phyloP scores from a whole-genome alignment of 2,113 vertebrate genomes.

The Dasyurus viverrinus region DNA sequence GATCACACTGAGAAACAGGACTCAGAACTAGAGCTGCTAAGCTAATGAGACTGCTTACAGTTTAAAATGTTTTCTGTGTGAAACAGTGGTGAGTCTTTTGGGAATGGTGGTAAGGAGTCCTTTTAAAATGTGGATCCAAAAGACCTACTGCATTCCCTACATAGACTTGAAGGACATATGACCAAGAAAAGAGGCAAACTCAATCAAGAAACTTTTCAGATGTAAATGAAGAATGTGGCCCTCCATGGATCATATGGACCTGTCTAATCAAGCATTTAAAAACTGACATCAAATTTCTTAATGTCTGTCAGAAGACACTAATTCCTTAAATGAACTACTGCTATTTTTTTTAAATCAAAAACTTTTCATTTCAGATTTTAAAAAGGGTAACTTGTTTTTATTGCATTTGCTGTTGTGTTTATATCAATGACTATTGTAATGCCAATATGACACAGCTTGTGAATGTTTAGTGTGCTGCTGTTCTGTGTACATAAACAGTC shows the following conservation, averaged over 20 bases:
- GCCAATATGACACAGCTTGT: conserved; percentile 99
- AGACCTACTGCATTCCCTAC: conserved; percentile 80
- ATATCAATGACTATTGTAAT: conserved; percentile 94
- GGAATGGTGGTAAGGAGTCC: conserved; percentile 67
- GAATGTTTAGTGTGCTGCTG: conserved; percentile 99
- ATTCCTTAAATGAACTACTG: conserved; percentile 90
- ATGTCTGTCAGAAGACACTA: conserved; percentile 86
- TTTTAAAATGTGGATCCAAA: conserved; percentile 72
- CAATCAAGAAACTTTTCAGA: conserved; percentile 73
- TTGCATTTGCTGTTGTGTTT: conserved; percentile 93
- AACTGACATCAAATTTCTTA: conserved; percentile 86
- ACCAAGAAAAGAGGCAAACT: conserved; percentile 58
- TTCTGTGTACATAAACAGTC: conserved; percentile 93
- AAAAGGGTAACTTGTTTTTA: conserved; percentile 91
- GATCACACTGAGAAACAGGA: conserved; percentile 79
- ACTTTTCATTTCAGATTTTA: conserved; percentile 94
- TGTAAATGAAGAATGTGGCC: conserved; percentile 80
- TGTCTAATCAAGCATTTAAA: conserved; percentile 80
- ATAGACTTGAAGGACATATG: conserved; percentile 74
- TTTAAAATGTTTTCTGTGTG: conserved; percentile 60
- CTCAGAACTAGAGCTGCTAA: conserved; percentile 86
- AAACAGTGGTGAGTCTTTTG: conserved; percentile 73
- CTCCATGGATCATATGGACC: conserved; percentile 76
- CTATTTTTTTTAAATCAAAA: conserved; percentile 89
- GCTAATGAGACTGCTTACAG: conserved; percentile 75